Base-by-base conservation (phyloP, 53 echinoderm and acorn worm genomes). In the Paracentrotus lividus region DNA sequence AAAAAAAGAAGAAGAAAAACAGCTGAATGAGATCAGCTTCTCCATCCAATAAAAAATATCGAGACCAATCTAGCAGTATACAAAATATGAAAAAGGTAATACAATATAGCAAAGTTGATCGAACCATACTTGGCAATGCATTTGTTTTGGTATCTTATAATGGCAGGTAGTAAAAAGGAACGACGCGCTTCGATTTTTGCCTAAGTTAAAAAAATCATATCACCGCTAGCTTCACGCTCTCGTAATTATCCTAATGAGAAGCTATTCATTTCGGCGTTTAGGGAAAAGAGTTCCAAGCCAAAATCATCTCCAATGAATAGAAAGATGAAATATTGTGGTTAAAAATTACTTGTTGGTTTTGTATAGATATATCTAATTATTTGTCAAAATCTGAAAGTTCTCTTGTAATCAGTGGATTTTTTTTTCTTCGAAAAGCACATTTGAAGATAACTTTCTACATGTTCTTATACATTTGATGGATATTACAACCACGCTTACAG, bases 181-280 rank as follows among this genome's bases (percentile, higher is more conserved):
- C 72, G 40, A 72, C 72, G 33, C 72, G 40, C 21, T 32, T 81
- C 33, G 44, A 81, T 81, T 45, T 27, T 47, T 81, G 47, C 47
- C 47, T 47, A n/a, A n/a, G n/a, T 47, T 81, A 26, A 81, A 20
- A 49, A 47, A 47, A 81, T 78, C 78, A 47, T 45, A 81, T 81
- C 44, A 81, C 81, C 81, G 81, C 44, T 23, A 56, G 86, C 38
- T 89, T 89, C 34, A 89, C 64, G 57, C 44, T 21, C 42, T 7
- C 64, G 88, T 61, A 89, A 89, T 89, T 89, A 61, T 89, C 42
- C 60, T 61, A 89, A 89, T 61, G 89, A 89, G 64, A 24, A 32
- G 8, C 43, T 61, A 89, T 89, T 89, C 64, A 89, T 89, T 89
- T 86, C 56, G 12, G 5, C 86, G 53, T 31, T 56, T 3, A 23